Base-by-base conservation (phyloP, 2,113 vertebrate genomes). In the Anguilla japonica region DNA sequence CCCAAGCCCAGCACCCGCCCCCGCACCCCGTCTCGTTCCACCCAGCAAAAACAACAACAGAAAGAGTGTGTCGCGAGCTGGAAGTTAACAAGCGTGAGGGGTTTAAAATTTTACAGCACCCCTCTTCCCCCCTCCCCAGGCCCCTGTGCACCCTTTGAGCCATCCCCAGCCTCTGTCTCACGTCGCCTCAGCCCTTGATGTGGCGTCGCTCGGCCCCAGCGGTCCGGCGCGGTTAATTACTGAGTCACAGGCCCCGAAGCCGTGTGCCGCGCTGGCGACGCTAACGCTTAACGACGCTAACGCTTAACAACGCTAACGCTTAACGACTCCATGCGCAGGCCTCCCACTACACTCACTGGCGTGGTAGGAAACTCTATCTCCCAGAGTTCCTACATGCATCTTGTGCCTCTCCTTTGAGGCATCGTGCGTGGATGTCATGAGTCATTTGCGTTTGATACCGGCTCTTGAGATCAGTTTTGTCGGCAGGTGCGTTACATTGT, bases 151-250 rank as follows among this genome's bases (percentile, higher is more conserved):
- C 81, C 43, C 81, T 26, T 14, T 18, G 7, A 82, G 81, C 82
- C 50, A 0, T 39, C 29, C 46, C 14, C 82, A 2, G 2, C n/a
- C 34, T n/a, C 88, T 46, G 5, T 93, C 88, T 90, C 88, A 75
- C 60, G 85, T 83, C 90, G 92, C 91, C 90, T 93, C 79, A 84
- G 85, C 86, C 84, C 90, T 89, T 95, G 91, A 95, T 95, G 94
- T 94, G 92, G 94, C 89, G 89, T 90, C 92, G 92, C 92, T 91
- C 89, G 87, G 92, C 91, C 87, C 87, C 83, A 90, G 86, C 87
- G 87, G 91, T 90, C 93, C 86, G 89, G 91, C 88, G 83, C 87
- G 91, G 91, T 92, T 94, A 95, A 94, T 94, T 89, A 93, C 89
- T 95, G 94, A 95, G 91, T 96, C 93, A 95, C 87, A 88, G 87